phyloP scores from a whole-genome alignment of 2,888 invertebrate species.

The Meganola albula region DNA sequence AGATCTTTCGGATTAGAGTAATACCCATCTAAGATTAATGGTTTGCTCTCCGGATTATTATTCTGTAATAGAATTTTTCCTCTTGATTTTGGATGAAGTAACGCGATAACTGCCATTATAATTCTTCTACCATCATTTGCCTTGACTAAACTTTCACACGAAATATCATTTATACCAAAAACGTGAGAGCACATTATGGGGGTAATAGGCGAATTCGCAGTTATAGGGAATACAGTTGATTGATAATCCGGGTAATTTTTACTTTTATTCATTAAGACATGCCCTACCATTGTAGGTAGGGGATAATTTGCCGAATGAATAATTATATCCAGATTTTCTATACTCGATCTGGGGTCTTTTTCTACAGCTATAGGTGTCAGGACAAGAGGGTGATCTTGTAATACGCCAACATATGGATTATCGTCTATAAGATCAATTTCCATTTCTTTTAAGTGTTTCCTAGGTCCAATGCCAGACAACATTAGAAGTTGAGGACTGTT shows the following conservation, averaged over 20 bases:
- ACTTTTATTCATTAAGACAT: slow-evolving; percentile 34
- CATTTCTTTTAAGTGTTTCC: slow-evolving; percentile 31
- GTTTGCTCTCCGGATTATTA: slow-evolving; percentile 33
- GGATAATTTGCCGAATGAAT: slow-evolving; percentile 35
- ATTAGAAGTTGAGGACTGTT: slow-evolving; percentile 40
- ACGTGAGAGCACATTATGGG: slow-evolving; percentile 31
- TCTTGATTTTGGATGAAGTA: slow-evolving; percentile 40
- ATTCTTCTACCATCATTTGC: slow-evolving; percentile 24
- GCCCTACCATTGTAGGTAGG: slow-evolving; percentile 34
- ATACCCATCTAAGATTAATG: slow-evolving; percentile 35
- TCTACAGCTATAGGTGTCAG: slow-evolving; percentile 32
- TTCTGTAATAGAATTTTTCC: slow-evolving; percentile 38
- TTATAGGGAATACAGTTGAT: slow-evolving; percentile 27
- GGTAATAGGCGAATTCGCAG: slow-evolving; percentile 27
- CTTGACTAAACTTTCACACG: slow-evolving; percentile 30
- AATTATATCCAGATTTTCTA: slow-evolving; percentile 28
- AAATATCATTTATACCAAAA: slow-evolving; percentile 30
- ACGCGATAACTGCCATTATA: slow-evolving; percentile 30
- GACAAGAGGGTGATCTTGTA: slow-evolving; percentile 42
- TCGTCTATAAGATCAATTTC: slow-evolving; percentile 29
- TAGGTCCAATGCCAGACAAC: slow-evolving; percentile 43
- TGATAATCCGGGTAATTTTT: slow-evolving; percentile 46
- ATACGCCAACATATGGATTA: slow-evolving; percentile 33
- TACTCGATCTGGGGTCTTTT: slow-evolving; percentile 18
- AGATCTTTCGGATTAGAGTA: slow-evolving; percentile 36